These are phyloP conservation scores for Linyphia triangularis DNA, from an alignment of 2,888 invertebrate species.

Conservation along the genomic window DNA sequence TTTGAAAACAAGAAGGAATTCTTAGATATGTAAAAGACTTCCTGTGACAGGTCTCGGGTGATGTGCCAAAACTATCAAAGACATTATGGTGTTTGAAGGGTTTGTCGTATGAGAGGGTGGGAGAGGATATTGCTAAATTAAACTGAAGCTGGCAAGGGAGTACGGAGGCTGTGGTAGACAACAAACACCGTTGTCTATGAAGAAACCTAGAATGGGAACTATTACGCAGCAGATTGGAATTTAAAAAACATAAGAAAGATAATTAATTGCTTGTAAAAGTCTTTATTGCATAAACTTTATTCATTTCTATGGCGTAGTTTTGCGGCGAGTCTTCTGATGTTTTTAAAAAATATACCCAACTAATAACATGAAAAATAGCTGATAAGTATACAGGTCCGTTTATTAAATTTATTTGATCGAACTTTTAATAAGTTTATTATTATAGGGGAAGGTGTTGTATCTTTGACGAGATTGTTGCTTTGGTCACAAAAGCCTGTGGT, in stretches of 20 bases:
- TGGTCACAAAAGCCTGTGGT: too few relatives aligned
- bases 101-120: constrained; percentile 13
- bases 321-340: too few relatives aligned
- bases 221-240: neutral
- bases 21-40: neutral
- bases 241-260: neutral
- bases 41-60: neutral
- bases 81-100: constrained; percentile 50
- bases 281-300: too few relatives aligned
- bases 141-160: constrained; percentile 35
- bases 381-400: too few relatives aligned
- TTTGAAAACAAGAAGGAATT: neutral
- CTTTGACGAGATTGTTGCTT: too few relatives aligned
- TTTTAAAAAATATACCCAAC: too few relatives aligned
- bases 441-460: too few relatives aligned
- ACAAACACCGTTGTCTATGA: neutral
- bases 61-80: constrained; percentile 49
- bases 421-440: too few relatives aligned
- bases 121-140: constrained; percentile 46
- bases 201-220: neutral
- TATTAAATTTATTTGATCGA: too few relatives aligned
- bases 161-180: neutral
- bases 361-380: too few relatives aligned
- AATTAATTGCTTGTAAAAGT: too few relatives aligned
- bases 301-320: too few relatives aligned